Percentiles rank a stretch among this genome's conserved stretches.
Evolutionary conservation across 2,113 vertebrate genomes (phyloP).

Genomic region (Heteronetta atricapilla): DNA sequence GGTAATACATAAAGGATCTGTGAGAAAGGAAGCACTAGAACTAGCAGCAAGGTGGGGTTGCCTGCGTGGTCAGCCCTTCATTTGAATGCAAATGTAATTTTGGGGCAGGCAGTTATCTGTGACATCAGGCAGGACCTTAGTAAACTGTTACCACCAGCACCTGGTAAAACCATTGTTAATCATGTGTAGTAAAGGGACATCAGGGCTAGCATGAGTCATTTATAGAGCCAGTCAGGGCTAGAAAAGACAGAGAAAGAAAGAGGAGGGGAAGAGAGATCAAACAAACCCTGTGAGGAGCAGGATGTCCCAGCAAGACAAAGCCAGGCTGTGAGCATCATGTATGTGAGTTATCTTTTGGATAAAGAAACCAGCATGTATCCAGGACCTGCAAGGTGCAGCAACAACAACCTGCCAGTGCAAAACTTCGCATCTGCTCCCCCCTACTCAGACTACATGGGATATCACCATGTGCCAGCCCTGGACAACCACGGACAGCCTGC

Average conservation of each 20-base stretch:
- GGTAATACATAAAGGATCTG: constrained; percentile 7
- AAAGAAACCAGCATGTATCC: constrained; percentile 93
- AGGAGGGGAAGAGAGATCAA: constrained; percentile 68
- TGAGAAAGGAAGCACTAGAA: constrained; percentile 77
- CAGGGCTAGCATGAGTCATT: constrained; percentile 82
- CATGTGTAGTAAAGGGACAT: constrained; percentile 85
- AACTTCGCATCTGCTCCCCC: constrained; percentile 87
- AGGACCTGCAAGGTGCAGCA: constrained; percentile 85
- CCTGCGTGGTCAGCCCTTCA: constrained; percentile 78
- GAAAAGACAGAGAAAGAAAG: constrained; percentile 71
- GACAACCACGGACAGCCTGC: constrained; percentile 83
- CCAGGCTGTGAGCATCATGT: constrained; percentile 82
- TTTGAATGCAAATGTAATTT: constrained; percentile 90
- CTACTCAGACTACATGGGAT: constrained; percentile 89
- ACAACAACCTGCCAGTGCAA: constrained; percentile 81
- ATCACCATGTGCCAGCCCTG: constrained; percentile 86
- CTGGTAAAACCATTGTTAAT: constrained; percentile 88
- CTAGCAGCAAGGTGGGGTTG: constrained; percentile 80
- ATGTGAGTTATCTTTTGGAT: constrained; percentile 89
- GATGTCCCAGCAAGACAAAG: constrained; percentile 82
- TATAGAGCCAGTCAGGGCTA: constrained; percentile 69
- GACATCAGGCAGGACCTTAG: constrained; percentile 85
- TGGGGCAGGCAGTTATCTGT: constrained; percentile 83
- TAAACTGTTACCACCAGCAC: constrained; percentile 83
- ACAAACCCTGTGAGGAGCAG: constrained; percentile 67